Base-by-base conservation (phyloP, 2,113 vertebrate species). In the Catagonus wagneri region DNA sequence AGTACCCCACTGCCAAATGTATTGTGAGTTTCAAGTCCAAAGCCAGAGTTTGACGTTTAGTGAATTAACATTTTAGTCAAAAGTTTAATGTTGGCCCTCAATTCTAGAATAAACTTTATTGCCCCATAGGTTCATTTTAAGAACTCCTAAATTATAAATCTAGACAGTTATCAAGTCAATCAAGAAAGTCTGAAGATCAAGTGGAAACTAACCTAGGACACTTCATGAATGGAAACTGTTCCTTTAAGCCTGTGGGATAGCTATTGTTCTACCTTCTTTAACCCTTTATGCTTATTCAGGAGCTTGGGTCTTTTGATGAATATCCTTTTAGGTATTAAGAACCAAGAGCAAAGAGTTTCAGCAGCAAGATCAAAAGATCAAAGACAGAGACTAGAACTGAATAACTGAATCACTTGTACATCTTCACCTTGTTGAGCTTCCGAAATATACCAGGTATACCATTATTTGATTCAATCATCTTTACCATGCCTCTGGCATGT, bases 311-410 rank as follows among this genome's bases (percentile, higher is more conserved):
- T 81, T 88, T 83, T 44, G 22, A 22, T 36, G 13, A 94, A 60
- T 27, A 29, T 66, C 1, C 29, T 93, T 93, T 92, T 52, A 74
- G 56, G 1, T 50, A 71, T 66, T 56, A 71, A 83, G 83, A 85
- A 65, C 27, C 7, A 79, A 65, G 20, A 66, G 36, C n/a, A 36
- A 96, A 69, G 16, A 52, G 10, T 88, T 83, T 96, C 7, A 39
- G 36, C 83, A 68, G 65, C 52, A 56, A 39, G 4, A 79, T 1
- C 34, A 44, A 60, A 56, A 39, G 4, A 79, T 1, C 34, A 44
- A 60, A 75, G 4, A 61, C 61, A 39, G 1, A 68, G 52, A 22
- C 11, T 29, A 16, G 9, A 1, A 3, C 2, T 56, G 23, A 68
- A 71, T 65, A 52, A 50, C 0, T 89, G 34, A 97, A 63, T 78